Evolutionary conservation across 2,113 vertebrate genomes (phyloP).

Genomic region (Tragelaphus scriptus): DNA sequence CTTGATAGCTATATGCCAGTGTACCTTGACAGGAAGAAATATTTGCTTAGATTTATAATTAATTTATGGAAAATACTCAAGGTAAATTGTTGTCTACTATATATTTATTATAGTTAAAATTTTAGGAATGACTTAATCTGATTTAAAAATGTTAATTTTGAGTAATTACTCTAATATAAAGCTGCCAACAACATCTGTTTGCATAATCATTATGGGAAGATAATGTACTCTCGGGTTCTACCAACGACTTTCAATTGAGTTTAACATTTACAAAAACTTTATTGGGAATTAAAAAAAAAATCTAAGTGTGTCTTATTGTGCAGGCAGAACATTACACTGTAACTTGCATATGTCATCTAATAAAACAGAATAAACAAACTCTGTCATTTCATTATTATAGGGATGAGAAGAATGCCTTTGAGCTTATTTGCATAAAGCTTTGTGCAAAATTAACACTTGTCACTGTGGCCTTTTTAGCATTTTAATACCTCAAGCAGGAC

Average conservation of each 20-base stretch:
- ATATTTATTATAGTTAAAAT: slow-evolving; percentile 83
- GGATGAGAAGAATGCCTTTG: slow-evolving; percentile 90
- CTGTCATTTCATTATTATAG: slow-evolving; percentile 88
- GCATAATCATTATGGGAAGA: slow-evolving; percentile 72
- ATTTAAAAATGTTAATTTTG: slow-evolving; percentile 85
- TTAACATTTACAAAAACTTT: slow-evolving; percentile 79
- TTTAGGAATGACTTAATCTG: slow-evolving; percentile 81
- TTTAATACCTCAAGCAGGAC: slow-evolving; percentile 90
- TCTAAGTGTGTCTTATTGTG: slow-evolving; percentile 79
- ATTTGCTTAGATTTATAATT: slow-evolving; percentile 84
- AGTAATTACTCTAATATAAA: slow-evolving; percentile 82
- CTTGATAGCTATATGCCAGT: slow-evolving; percentile 81
- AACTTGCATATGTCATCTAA: slow-evolving; percentile 88
- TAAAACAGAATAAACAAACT: slow-evolving; percentile 90
- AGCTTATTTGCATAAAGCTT: slow-evolving; percentile 92
- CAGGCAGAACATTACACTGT: slow-evolving; percentile 78
- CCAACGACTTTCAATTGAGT: slow-evolving; percentile 71
- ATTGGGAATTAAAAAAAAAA: slow-evolving; percentile 76
- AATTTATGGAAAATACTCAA: slow-evolving; percentile 78
- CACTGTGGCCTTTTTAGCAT: slow-evolving; percentile 91
- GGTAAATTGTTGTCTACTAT: slow-evolving; percentile 78
- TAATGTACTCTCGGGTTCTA: slow-evolving; percentile 73
- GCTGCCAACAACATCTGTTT: slow-evolving; percentile 79
- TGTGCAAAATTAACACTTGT: slow-evolving; percentile 91
- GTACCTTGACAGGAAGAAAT: slow-evolving; percentile 83